Evolutionary conservation across 2,113 vertebrate genomes (phyloP).

Genomic region (Callaeas wilsoni): DNA sequence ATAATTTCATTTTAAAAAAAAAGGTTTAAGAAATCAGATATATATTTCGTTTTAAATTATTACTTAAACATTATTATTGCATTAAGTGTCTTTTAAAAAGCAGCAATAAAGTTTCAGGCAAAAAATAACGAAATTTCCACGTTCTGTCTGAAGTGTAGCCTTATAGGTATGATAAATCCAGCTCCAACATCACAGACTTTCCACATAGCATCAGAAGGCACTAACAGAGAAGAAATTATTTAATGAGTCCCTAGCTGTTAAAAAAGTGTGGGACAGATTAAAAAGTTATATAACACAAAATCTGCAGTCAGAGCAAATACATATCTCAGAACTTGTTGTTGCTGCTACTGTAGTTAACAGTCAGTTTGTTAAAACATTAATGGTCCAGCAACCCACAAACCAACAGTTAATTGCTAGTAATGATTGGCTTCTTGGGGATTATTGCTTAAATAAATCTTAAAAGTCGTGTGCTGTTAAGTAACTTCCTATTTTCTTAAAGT

Average conservation of each 20-base stretch:
- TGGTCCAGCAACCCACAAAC: slow-evolving; percentile 21
- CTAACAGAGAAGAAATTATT: background rate
- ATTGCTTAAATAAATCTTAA: slow-evolving; percentile 29
- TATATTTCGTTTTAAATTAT: background rate
- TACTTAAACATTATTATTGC: background rate
- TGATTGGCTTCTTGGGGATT: slow-evolving; percentile 37
- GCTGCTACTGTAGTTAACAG: slow-evolving; percentile 4
- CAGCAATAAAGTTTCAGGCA: background rate
- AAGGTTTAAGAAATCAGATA: background rate
- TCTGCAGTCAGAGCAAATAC: background rate
- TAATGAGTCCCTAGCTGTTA: background rate
- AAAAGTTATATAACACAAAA: background rate
- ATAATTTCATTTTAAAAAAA: background rate
- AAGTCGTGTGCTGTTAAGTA: slow-evolving; percentile 14
- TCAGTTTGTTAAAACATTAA: slow-evolving; percentile 11
- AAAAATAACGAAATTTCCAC: background rate
- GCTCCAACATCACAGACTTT: background rate
- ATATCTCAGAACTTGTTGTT: background rate
- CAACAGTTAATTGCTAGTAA: slow-evolving; percentile 24
- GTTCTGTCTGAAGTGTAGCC: background rate
- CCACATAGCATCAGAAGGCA: background rate
- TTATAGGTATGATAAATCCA: background rate
- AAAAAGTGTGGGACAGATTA: background rate
- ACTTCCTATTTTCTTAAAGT: background rate
- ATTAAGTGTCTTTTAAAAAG: background rate